Evolutionary conservation across 2,113 vertebrate genomes (phyloP).

Genomic region (Hemicordylus capensis): DNA sequence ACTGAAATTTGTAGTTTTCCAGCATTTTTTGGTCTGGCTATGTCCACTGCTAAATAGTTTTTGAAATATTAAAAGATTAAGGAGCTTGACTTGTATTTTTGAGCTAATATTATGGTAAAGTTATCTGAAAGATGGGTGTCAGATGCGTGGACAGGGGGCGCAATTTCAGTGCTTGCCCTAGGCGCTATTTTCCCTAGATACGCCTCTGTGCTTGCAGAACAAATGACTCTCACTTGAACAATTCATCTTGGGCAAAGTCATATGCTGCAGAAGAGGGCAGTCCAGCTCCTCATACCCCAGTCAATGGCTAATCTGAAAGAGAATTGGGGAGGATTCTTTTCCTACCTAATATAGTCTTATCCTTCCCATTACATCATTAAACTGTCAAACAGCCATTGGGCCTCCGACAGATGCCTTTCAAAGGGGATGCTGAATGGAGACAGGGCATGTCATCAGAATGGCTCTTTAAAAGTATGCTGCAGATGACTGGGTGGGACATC

Average conservation of each 20-base stretch:
- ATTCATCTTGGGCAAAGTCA: neutral
- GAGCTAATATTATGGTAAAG: no score
- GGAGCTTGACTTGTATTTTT: no score
- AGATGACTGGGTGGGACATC: no score
- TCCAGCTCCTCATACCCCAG: neutral
- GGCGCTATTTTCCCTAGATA: no score
- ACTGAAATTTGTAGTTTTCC: no score
- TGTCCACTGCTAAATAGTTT: no score
- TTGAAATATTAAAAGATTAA: no score
- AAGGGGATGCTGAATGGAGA: neutral
- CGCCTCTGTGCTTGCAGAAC: neutral
- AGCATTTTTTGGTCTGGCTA: no score
- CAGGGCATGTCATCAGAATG: neutral
- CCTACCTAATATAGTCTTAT: neutral
- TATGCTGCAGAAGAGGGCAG: neutral
- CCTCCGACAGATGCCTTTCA: neutral
- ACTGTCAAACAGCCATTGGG: neutral
- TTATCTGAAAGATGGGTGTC: no score
- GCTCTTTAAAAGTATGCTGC: neutral
- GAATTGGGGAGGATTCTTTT: neutral
- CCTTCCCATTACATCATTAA: neutral
- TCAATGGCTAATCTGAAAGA: neutral
- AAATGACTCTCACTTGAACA: neutral
- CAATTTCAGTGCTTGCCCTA: no score
- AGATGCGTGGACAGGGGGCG: no score